These are phyloP conservation scores for Podarcis muralis DNA, from an alignment of 2,113 vertebrate genomes.

Conservation along the genomic window DNA sequence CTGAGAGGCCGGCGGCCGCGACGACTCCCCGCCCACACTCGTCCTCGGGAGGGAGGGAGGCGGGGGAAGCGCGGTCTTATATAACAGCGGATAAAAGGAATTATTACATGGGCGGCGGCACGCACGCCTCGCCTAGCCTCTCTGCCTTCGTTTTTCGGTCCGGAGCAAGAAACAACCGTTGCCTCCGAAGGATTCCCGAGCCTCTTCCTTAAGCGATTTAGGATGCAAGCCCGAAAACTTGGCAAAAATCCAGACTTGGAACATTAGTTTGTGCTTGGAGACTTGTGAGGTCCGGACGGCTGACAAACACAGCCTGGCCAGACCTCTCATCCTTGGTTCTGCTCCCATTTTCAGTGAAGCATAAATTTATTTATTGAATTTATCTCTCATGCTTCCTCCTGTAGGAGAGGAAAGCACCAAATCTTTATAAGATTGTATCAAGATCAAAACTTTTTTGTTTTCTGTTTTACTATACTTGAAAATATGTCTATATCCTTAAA, in stretches of 20 bases:
- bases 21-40: background rate
- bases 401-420: background rate
- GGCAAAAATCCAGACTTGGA: background rate
- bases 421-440: too few relatives aligned
- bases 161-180: background rate
- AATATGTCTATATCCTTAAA: background rate
- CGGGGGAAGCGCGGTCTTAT: background rate
- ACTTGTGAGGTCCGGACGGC: background rate
- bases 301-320: background rate
- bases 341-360: background rate
- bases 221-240: background rate
- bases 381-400: too few relatives aligned
- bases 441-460: too few relatives aligned
- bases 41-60: background rate
- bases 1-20: background rate
- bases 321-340: too few relatives aligned
- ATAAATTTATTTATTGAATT: too few relatives aligned
- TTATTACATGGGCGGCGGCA: background rate
- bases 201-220: background rate
- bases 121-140: background rate
- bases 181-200: background rate
- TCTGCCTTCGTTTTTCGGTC: background rate
- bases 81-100: background rate
- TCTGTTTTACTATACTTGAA: background rate
- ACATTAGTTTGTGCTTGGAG: background rate